phyloP scores from a whole-genome alignment of 2,888 invertebrate species.

The Lypha dubia region DNA sequence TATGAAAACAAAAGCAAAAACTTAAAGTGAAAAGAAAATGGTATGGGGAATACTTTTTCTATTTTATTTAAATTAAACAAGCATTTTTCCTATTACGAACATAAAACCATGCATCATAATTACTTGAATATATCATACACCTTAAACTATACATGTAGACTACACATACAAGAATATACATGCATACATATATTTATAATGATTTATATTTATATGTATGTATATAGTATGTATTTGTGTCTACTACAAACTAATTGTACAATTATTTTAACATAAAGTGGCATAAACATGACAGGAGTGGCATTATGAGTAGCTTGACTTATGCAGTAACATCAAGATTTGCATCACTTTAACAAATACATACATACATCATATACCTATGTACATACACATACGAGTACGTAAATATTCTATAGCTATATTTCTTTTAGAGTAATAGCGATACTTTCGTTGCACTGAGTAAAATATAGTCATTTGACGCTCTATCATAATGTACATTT shows the following conservation, averaged over 20 bases:
- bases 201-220: slow-evolving; percentile 18
- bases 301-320: slow-evolving; percentile 81
- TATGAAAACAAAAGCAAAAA: slow-evolving; percentile 38
- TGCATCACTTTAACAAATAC: slow-evolving; percentile 54
- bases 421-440: slow-evolving; percentile 25
- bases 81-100: slow-evolving; percentile 29
- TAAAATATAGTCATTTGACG: slow-evolving; percentile 52
- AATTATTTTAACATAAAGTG: slow-evolving; percentile 83
- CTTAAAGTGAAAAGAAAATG: slow-evolving; percentile 17
- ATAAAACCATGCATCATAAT: slow-evolving; percentile 17
- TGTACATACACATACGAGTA: background rate
- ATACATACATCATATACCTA: background rate
- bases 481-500: slow-evolving; percentile 55
- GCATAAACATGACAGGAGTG: slow-evolving; percentile 82
- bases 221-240: slow-evolving; percentile 31
- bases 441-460: slow-evolving; percentile 30
- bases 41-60: slow-evolving; percentile 36
- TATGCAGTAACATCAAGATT: slow-evolving; percentile 75
- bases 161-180: background rate
- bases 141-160: background rate
- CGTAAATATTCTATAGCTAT: background rate
- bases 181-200: background rate
- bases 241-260: slow-evolving; percentile 81
- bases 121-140: slow-evolving; percentile 6
- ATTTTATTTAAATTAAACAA: slow-evolving; percentile 57